Conservation (phyloP, 2,113 vertebrate species). For the Takifugu flavidus region DNA sequence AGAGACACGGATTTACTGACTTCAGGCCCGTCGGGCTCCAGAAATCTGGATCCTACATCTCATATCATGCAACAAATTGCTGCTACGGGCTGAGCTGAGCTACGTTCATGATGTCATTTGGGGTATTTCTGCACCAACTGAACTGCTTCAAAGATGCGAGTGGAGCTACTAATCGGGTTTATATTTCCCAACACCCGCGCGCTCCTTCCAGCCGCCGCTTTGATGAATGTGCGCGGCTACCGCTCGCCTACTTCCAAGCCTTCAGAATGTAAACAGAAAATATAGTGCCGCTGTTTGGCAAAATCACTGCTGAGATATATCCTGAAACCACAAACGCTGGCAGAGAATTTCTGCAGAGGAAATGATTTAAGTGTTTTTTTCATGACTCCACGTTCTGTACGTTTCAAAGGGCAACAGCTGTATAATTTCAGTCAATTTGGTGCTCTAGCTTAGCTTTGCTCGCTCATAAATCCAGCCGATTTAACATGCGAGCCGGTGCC, state of each 20-base stretch:
- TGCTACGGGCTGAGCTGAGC: neutral
- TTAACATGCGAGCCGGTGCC: constrained; percentile 29
- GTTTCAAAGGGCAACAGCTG: constrained; percentile 35
- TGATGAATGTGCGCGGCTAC: neutral
- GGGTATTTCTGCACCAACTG: no score
- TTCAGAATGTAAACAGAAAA: constrained; percentile 22
- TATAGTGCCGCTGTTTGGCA: constrained; percentile 28
- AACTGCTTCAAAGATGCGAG: neutral
- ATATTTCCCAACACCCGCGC: neutral
- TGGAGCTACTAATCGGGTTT: neutral
- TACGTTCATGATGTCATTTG: neutral
- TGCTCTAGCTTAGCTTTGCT: constrained; percentile 28
- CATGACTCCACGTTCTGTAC: constrained; percentile 33
- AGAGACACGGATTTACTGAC: no score
- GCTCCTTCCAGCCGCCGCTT: neutral
- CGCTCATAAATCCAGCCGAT: constrained; percentile 19
- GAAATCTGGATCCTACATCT: neutral
- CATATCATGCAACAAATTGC: neutral
- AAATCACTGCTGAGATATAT: constrained; percentile 16
- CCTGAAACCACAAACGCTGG: constrained; percentile 49
- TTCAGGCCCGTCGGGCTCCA: neutral
- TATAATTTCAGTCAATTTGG: constrained; percentile 54
- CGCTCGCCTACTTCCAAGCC: neutral
- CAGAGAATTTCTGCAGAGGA: constrained; percentile 36
- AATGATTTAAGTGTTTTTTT: constrained; percentile 43